phyloP scores from a whole-genome alignment of 2,797 vertebrate genomes.

The Propithecus deckenii region DNA sequence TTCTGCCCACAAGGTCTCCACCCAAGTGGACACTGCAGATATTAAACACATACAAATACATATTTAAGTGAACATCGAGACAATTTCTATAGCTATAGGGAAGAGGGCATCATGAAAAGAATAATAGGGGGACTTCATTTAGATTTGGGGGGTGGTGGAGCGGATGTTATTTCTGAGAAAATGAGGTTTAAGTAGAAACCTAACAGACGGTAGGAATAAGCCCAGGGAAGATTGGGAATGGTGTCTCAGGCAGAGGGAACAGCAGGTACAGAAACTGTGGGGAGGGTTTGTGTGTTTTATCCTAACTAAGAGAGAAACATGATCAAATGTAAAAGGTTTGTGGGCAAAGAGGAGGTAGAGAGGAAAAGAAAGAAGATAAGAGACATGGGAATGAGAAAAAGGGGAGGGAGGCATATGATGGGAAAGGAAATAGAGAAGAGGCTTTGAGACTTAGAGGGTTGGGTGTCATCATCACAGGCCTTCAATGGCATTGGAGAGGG shows the following conservation, averaged over 20 bases:
- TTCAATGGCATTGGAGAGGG: background rate
- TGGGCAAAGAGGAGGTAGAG: background rate
- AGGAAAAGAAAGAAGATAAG: background rate
- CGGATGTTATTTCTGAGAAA: background rate
- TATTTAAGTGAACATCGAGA: background rate
- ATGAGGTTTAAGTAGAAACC: background rate
- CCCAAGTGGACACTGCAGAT: background rate
- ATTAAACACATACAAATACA: background rate
- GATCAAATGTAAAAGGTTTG: background rate
- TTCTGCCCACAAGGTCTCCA: background rate
- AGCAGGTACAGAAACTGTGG: rapidly evolving
- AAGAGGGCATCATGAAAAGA: background rate
- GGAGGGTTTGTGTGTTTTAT: background rate
- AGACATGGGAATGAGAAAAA: background rate
- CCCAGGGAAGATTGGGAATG: background rate
- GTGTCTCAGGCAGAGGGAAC: background rate
- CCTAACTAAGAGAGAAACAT: background rate
- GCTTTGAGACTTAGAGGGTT: background rate
- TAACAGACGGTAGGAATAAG: background rate
- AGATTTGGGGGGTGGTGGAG: background rate
- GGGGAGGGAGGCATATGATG: background rate
- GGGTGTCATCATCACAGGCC: background rate
- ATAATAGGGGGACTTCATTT: background rate
- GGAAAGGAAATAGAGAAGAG: background rate
- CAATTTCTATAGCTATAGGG: background rate